Conservation (phyloP, 2,797 vertebrate species). For the Astyanax mexicanus region DNA sequence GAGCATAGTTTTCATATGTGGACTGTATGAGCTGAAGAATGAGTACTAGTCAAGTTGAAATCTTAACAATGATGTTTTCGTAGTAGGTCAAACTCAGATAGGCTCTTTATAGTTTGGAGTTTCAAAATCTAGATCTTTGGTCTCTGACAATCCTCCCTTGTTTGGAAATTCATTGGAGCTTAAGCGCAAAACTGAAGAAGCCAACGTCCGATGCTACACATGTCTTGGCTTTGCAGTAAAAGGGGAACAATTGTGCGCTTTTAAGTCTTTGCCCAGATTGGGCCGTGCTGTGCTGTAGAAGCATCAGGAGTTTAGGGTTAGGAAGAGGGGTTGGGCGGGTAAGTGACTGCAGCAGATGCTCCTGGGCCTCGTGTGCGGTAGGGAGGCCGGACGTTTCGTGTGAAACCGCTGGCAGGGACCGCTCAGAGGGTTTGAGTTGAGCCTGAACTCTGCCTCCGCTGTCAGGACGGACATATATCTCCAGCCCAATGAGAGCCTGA, state of each 20-base stretch:
- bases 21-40: too few relatives aligned
- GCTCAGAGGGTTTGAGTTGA: conserved; percentile 51
- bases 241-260: neutral
- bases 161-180: too few relatives aligned
- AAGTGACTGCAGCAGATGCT: conserved; percentile 58
- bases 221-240: neutral
- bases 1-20: too few relatives aligned
- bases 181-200: neutral
- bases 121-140: too few relatives aligned
- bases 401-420: conserved; percentile 57
- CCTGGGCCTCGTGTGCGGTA: neutral
- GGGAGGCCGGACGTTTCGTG: conserved; percentile 56
- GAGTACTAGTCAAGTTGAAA: too few relatives aligned
- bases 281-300: neutral
- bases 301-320: neutral
- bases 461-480: conserved; percentile 72
- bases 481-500: conserved; percentile 67
- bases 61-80: too few relatives aligned
- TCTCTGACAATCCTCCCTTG: too few relatives aligned
- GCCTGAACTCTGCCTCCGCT: conserved; percentile 75
- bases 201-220: neutral
- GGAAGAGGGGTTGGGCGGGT: conserved; percentile 25
- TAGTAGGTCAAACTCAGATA: too few relatives aligned
- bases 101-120: too few relatives aligned
- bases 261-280: conserved; percentile 29